Evolutionary conservation across 2,888 invertebrate species (phyloP).

Genomic region (Spisula subtruncata): DNA sequence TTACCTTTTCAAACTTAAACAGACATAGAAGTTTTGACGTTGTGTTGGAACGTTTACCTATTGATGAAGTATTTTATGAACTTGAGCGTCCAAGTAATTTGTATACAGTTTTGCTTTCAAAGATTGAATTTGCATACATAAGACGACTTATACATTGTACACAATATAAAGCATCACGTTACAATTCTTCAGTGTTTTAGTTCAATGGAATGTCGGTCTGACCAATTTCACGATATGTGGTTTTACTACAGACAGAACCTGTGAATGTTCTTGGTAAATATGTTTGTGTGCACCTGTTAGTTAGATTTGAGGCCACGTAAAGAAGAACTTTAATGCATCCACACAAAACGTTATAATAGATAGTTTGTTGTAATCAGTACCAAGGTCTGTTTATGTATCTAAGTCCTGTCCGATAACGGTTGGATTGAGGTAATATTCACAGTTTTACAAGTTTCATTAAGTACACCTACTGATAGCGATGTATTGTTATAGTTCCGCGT

Average conservation of each 20-base stretch:
- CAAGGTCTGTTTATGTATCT: not conserved
- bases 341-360: constrained; percentile 1
- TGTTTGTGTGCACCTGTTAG: constrained; percentile 3
- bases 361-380: not conserved
- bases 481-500: too few relatives aligned
- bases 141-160: not conserved
- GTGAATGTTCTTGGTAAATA: constrained; percentile 8
- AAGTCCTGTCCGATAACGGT: constrained; percentile 1
- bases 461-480: not conserved
- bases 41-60: too few relatives aligned
- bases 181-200: not conserved
- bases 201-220: not conserved
- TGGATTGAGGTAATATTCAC: not conserved
- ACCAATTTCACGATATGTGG: not conserved
- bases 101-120: too few relatives aligned
- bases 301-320: constrained; percentile 12
- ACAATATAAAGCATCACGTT: not conserved
- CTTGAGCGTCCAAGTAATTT: too few relatives aligned
- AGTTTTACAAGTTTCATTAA: not conserved
- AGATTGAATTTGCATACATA: too few relatives aligned
- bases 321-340: not conserved
- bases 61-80: too few relatives aligned
- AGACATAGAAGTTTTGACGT: too few relatives aligned
- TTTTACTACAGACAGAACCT: constrained; percentile 3
- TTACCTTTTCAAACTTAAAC: too few relatives aligned